Conservation (phyloP, 2,888 invertebrate species). For the Physocephala rufipes region DNA sequence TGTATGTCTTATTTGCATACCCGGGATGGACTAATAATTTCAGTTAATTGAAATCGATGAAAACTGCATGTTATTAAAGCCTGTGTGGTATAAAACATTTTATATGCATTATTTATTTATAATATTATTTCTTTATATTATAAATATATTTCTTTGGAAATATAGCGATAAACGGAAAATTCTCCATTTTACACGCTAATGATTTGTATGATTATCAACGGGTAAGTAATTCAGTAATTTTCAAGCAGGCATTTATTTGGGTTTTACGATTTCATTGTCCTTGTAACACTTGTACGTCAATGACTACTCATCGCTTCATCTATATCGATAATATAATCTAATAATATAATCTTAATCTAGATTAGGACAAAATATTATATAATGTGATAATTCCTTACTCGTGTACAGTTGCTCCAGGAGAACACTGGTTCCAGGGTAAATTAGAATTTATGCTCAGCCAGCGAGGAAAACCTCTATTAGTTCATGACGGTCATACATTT, state of each 20-base stretch:
- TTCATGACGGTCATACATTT: slow-evolving; percentile 66
- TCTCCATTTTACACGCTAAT: background rate
- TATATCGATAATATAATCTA: too few species aligned
- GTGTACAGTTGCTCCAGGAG: slow-evolving; percentile 64
- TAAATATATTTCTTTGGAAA: background rate
- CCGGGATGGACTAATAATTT: too few species aligned
- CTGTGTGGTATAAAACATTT: background rate
- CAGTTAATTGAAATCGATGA: too few species aligned
- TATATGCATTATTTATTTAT: slow-evolving; percentile 2
- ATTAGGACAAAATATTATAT: background rate
- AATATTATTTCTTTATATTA: too few species aligned
- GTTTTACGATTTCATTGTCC: slow-evolving; percentile 12
- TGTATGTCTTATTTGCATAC: too few species aligned
- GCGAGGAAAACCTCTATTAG: slow-evolving; percentile 65
- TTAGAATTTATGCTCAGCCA: slow-evolving; percentile 67
- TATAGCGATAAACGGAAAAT: background rate
- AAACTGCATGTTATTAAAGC: slow-evolving; percentile 6
- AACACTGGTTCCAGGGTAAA: slow-evolving; percentile 66
- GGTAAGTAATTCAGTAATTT: background rate
- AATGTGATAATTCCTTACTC: slow-evolving; percentile 24
- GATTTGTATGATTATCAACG: background rate
- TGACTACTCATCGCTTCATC: background rate
- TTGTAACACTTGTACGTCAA: slow-evolving; percentile 10
- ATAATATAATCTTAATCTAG: too few species aligned
- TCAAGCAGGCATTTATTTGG: background rate